These are phyloP conservation scores for Narcine bancroftii DNA, from an alignment of 2,113 vertebrate species.

Conservation along the genomic window DNA sequence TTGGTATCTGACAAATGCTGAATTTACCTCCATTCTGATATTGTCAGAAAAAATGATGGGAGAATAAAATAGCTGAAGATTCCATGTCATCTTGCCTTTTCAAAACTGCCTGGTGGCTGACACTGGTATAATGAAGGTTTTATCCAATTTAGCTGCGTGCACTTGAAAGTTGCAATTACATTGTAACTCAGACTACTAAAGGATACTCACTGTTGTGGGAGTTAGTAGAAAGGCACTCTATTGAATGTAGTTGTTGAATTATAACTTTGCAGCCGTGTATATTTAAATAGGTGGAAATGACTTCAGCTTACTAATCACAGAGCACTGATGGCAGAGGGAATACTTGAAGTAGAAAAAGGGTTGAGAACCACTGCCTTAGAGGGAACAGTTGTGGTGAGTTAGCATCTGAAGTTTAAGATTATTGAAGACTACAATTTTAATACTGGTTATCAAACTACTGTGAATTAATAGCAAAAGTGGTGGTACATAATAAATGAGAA, in stretches of 20 bases:
- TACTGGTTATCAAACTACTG: background rate
- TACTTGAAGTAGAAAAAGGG: too few species aligned
- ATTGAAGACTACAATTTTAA: background rate
- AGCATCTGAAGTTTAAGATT: background rate
- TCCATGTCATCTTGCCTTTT: background rate
- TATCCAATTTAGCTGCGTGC: background rate
- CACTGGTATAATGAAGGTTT: background rate
- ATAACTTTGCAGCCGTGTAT: background rate
- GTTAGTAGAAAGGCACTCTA: background rate
- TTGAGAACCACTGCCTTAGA: too few species aligned
- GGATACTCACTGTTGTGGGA: background rate
- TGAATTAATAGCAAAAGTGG: conserved; percentile 1
- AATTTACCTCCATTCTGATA: background rate
- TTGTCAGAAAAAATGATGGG: background rate
- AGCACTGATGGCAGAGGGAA: too few species aligned
- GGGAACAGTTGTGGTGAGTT: background rate
- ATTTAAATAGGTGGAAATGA: background rate
- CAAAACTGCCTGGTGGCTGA: background rate
- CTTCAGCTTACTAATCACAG: too few species aligned
- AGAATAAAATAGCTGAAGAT: background rate
- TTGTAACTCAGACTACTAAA: background rate
- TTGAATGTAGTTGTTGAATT: background rate
- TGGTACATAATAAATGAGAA: background rate
- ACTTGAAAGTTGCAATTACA: background rate
- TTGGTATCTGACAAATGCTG: background rate